Evolutionary conservation across 2,888 invertebrate species (phyloP).

Genomic region (Stramonita haemastoma): DNA sequence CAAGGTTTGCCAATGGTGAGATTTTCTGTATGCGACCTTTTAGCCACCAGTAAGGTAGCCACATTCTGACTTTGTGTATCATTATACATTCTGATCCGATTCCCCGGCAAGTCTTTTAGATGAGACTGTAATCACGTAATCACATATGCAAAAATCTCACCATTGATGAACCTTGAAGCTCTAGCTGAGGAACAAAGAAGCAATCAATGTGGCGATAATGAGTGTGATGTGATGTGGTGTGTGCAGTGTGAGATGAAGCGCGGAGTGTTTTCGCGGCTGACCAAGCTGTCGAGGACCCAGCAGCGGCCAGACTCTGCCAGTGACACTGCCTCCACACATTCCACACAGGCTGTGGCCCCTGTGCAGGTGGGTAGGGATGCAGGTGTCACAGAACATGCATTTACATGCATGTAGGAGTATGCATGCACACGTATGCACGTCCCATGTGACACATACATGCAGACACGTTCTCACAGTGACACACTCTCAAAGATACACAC

Average conservation of each 20-base stretch:
- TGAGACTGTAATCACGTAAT: too few relatives aligned
- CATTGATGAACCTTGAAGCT: too few relatives aligned
- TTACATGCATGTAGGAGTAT: background rate
- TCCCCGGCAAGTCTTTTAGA: too few relatives aligned
- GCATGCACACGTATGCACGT: background rate
- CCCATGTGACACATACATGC: background rate
- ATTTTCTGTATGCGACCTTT: too few relatives aligned
- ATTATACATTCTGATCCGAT: too few relatives aligned
- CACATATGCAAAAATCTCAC: too few relatives aligned
- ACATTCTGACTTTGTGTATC: too few relatives aligned
- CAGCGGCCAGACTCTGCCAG: conserved; percentile 38
- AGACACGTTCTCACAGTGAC: background rate
- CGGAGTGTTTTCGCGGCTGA: conserved; percentile 81
- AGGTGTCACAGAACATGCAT: background rate
- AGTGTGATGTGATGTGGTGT: background rate
- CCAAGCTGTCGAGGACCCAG: conserved; percentile 82
- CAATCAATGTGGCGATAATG: too few relatives aligned
- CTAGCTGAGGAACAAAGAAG: too few relatives aligned
- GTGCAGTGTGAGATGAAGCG: conserved; percentile 75
- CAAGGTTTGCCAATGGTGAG: too few relatives aligned
- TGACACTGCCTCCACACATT: conserved; percentile 19
- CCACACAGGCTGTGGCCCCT: background rate
- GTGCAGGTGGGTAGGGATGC: background rate
- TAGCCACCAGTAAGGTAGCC: too few relatives aligned
- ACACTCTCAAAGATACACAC: background rate